Percentiles rank a stretch among this genome's conserved stretches.
Evolutionary conservation across 2,113 vertebrate species (phyloP).

Genomic region (Pogonocichla stellata): DNA sequence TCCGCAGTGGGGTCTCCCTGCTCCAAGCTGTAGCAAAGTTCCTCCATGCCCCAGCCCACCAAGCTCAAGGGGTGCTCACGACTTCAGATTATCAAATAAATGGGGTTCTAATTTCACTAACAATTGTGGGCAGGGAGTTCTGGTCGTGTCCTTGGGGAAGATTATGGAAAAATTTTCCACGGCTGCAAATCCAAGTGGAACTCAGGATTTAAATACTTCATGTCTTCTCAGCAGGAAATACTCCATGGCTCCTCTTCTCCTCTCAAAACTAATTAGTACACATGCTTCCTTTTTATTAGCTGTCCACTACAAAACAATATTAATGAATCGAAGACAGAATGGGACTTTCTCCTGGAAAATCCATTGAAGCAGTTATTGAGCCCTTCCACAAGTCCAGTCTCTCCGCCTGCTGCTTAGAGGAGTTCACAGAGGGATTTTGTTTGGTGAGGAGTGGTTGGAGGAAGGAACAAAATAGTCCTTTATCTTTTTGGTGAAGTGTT

Average conservation of each 20-base stretch:
- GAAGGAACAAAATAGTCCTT: neutral
- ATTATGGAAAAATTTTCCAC: neutral
- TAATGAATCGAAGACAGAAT: neutral
- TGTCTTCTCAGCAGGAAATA: constrained; percentile 69
- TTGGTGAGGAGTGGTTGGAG: neutral
- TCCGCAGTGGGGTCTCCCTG: constrained; percentile 63
- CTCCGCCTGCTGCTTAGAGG: neutral
- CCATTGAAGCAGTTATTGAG: neutral
- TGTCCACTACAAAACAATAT: neutral
- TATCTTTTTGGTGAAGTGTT: neutral
- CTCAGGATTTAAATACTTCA: constrained; percentile 69
- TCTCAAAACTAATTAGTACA: constrained; percentile 68
- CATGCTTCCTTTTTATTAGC: neutral
- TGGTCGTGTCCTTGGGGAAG: neutral
- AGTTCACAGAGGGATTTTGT: neutral
- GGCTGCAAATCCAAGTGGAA: neutral
- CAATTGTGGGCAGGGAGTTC: neutral
- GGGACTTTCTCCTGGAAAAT: neutral
- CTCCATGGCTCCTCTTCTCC: constrained; percentile 43
- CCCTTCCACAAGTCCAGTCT: neutral
- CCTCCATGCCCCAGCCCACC: constrained; percentile 60
- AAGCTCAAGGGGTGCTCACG: neutral
- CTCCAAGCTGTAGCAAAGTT: constrained; percentile 67
- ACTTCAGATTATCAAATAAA: neutral
- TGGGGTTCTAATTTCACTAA: neutral